A percentile compares a stretch with the other conserved stretches of the same genome.
Evolutionary conservation across 2,113 vertebrate genomes (phyloP).

Genomic region (Zosterops pallidus): DNA sequence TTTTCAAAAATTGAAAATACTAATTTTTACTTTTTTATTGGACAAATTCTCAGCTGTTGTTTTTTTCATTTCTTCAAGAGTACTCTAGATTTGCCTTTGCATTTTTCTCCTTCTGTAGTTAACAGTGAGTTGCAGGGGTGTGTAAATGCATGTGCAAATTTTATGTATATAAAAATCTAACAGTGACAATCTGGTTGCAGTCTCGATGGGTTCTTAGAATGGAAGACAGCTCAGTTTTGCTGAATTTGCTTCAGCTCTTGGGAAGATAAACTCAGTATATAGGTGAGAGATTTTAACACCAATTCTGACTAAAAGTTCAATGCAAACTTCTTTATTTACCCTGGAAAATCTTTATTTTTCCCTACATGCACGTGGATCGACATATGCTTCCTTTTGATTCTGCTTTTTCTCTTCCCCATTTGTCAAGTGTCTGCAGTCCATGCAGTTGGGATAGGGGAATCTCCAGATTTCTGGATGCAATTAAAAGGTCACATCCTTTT

Average conservation of each 20-base stretch:
- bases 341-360: not conserved
- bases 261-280: not conserved
- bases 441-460: not conserved
- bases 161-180: not conserved
- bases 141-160: not conserved
- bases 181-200: not conserved
- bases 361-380: not conserved
- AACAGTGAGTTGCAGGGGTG: not conserved
- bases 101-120: not conserved
- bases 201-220: not conserved
- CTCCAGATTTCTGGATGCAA: not conserved
- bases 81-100: not conserved
- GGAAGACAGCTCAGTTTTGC: not conserved
- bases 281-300: not conserved
- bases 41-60: not conserved
- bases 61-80: not conserved
- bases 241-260: not conserved
- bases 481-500: slow-evolving; percentile 14
- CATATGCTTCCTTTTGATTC: not conserved
- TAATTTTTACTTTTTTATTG: not conserved
- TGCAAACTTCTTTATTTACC: not conserved
- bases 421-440: not conserved
- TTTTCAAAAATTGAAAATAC: not conserved
- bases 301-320: not conserved
- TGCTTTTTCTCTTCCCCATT: not conserved